Base-by-base conservation (phyloP, 2,113 vertebrate genomes). In the Lichenostomus cassidix region DNA sequence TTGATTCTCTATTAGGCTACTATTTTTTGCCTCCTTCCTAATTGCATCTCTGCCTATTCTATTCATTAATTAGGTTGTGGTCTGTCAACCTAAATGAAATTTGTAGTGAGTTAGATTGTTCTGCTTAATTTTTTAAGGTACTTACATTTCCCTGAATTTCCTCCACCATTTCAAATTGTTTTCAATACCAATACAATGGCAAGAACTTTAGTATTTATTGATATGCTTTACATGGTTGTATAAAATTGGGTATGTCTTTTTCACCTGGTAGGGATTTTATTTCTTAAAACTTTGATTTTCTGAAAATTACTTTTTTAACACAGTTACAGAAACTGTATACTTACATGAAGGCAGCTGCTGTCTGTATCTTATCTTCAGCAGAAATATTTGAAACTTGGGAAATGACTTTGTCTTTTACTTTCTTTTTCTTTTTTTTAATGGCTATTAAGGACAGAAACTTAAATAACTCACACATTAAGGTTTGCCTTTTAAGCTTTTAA, bases 401-500 rank as follows among this genome's bases (percentile, higher is more conserved):
- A 94, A 89, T 87, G 0, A 60, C 25, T 77, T 94, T 63, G 15
- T 37, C 22, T 80, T 77, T 9, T 41, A 35, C 6, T 55, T 71
- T 44, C 1, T 27, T 71, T 31, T 22, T 56, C 22, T 47, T 47
- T 47, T 31, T 74, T 67, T 16, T 2, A 80, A 62, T 28, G 12
- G 17, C 29, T 82, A 83, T 80, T 73, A 88, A 70, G 18, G 37
- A 76, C 22, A 74, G 71, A 92, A 71, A 8, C 47, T 65, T 86
- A 67, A 27, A 19, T 62, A 68, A 89, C 22, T 59, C 5, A 17
- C 28, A n/a, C 31, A 88, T 63, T 80, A 79, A 55, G 5, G 11
- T 79, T 93, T 73, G 31, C 13, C 8, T 94, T 93, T 83, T 42
- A 93, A 80, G 58, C 49, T 62, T 86, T 83, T 73, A 90, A 90